A percentile compares a stretch with the other conserved stretches of the same genome.
Conservation (phyloP, 2,797 vertebrate species). For the Miichthys miiuy region DNA sequence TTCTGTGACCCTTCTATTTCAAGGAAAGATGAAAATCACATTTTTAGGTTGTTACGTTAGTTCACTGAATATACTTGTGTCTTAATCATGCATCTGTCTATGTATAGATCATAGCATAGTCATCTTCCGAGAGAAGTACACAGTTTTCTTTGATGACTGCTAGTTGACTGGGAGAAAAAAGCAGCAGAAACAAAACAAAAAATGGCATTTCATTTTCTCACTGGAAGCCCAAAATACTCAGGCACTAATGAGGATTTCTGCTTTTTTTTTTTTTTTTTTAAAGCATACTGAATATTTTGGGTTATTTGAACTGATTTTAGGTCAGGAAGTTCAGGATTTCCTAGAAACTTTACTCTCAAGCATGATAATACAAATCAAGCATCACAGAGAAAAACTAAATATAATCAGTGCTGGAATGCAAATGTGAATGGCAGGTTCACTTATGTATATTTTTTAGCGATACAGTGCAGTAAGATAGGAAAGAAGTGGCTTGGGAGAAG, state of each 20-base stretch:
- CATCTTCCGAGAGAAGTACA: slow-evolving; percentile 8
- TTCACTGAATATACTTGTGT: not conserved
- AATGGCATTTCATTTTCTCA: slow-evolving; percentile 3
- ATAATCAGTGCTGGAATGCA: not conserved
- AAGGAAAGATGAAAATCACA: not conserved
- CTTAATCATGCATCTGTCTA: slow-evolving; percentile 24
- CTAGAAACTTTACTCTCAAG: slow-evolving; percentile 2
- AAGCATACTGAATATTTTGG: slow-evolving; percentile 30
- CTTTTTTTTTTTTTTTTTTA: slow-evolving; percentile 5
- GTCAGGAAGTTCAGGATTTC: slow-evolving; percentile 37
- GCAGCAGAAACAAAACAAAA: slow-evolving; percentile 20
- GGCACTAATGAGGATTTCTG: slow-evolving; percentile 40
- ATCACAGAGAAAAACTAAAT: not conserved
- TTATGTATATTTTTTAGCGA: not conserved
- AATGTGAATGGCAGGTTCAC: not conserved
- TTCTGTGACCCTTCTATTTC: slow-evolving; percentile 5
- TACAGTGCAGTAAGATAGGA: not conserved
- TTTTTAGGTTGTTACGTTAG: not conserved
- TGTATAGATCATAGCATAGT: slow-evolving; percentile 40
- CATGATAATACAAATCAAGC: not conserved
- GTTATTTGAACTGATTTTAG: slow-evolving; percentile 21
- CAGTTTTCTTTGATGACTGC: slow-evolving; percentile 27
- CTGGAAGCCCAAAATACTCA: slow-evolving; percentile 17
- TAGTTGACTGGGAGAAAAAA: slow-evolving; percentile 17
- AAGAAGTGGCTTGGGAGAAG: not conserved